Percentiles rank a stretch among this genome's conserved stretches.
phyloP scores from a whole-genome alignment of 2,888 invertebrate genomes.

The Drosophila atripex region DNA sequence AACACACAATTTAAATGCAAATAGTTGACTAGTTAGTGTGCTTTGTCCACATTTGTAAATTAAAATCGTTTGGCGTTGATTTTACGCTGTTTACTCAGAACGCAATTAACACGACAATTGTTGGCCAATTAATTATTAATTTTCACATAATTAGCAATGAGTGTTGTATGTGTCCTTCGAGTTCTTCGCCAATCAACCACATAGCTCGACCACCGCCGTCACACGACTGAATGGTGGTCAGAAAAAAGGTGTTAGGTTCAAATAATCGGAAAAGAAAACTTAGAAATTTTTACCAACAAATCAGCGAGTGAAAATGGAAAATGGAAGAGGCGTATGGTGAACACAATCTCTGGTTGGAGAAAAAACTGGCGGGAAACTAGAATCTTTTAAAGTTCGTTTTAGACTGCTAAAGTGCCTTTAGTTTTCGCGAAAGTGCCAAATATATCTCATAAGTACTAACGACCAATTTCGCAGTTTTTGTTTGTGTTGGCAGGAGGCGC shows the following conservation, averaged over 20 bases:
- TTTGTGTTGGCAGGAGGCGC: constrained; percentile 37
- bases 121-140: constrained; percentile 29
- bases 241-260: constrained; percentile 44
- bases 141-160: constrained; percentile 27
- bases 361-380: constrained; percentile 32
- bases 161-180: background rate
- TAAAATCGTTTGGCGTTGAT: constrained; percentile 13
- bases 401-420: constrained; percentile 13
- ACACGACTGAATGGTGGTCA: constrained; percentile 69
- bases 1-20: constrained; percentile 9
- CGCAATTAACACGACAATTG: constrained; percentile 21
- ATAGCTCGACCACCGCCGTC: constrained; percentile 65
- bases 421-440: constrained; percentile 23
- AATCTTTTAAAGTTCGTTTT: background rate
- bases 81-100: constrained; percentile 26
- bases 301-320: constrained; percentile 22
- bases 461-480: constrained; percentile 36
- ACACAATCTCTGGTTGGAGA: background rate
- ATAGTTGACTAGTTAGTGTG: background rate
- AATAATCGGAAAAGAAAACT: constrained; percentile 78
- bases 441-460: constrained; percentile 41
- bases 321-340: constrained; percentile 55
- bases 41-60: constrained; percentile 4
- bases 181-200: constrained; percentile 14
- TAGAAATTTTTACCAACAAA: constrained; percentile 74